Evolutionary conservation across 2,797 vertebrate genomes (phyloP), one percentile per base, ranked within the genome.

Genomic region (Acrossocheilus wenchowensis): DNA sequence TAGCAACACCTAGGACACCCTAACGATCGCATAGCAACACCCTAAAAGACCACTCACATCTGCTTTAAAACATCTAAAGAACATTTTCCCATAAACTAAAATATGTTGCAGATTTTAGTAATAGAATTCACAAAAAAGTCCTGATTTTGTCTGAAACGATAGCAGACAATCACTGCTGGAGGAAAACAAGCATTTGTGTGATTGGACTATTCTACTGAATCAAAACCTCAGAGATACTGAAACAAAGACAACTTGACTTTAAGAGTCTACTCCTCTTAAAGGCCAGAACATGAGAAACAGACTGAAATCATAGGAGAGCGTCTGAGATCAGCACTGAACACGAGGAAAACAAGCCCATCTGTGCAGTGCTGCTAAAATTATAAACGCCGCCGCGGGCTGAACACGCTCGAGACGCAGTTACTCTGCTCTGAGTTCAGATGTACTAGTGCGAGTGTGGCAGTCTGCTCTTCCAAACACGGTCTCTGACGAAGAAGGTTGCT

Each of bases 261-360:
- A n/a, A n/a, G n/a, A n/a, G 14, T 34, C 45, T 74, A 5, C 41
- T 14, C 5, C 12, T 45, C 12, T n/a, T 41, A 4, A 78, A 62
- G 23, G 26, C 23, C 19, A 72, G 81, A 62, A 17, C 23, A 26
- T 34, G 34, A 52, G 52, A 52, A 19, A 43, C 45, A n/a, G 68
- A 45, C 71, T 62, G 71, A 43, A n/a, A 26, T n/a, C 23, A 64
- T 5, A 41, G 41, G 14, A 57, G 30, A 19, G 12, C 3, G 12
- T 34, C 4, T 17, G 66, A 36, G 45, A 69, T 71, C 57, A 60
- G 45, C 17, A 68, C 43, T 87, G 82, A 88, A 93, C 93, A 93
- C 92, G 90, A 93, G 92, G 91, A 92, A 90, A 92, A 92, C 80
- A 75, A 91, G 91, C 91, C 92, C 92, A 93, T 94, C 93, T 95